Percentiles rank a stretch among this genome's conserved stretches.
Evolutionary conservation across 2,888 invertebrate genomes (phyloP).

Genomic region (Tetramorium bicarinatum): DNA sequence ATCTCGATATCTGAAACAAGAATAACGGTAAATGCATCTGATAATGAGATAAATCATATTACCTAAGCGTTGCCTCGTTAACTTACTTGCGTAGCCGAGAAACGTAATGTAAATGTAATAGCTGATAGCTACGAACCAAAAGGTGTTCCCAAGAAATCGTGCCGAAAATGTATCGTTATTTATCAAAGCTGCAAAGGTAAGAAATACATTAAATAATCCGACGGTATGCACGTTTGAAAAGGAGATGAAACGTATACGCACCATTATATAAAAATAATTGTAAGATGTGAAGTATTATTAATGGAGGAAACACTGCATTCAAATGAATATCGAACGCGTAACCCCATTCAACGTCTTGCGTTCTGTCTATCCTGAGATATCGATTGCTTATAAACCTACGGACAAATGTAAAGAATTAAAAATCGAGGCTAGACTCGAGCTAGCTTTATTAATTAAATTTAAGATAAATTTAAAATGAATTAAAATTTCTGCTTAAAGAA

Average conservation of each 20-base stretch:
- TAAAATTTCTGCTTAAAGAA: background rate
- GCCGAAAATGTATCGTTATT: slow-evolving; percentile 93
- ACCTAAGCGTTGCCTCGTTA: background rate
- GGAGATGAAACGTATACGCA: slow-evolving; percentile 77
- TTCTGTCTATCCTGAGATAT: slow-evolving; percentile 90
- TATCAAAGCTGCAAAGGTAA: slow-evolving; percentile 89
- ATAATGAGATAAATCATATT: background rate
- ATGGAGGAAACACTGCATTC: slow-evolving; percentile 99
- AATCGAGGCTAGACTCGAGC: background rate
- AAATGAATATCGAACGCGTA: slow-evolving; percentile 99
- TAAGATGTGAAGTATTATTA: slow-evolving; percentile 96
- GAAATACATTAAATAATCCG: slow-evolving; percentile 2
- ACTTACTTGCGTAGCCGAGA: slow-evolving; percentile 97
- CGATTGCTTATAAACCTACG: slow-evolving; percentile 94
- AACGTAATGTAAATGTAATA: slow-evolving; percentile 99
- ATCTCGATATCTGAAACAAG: slow-evolving; percentile 93
- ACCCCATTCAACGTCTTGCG: slow-evolving; percentile 98
- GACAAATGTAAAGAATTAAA: slow-evolving; percentile 48
- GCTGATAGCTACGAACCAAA: slow-evolving; percentile 96
- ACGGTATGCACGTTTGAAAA: background rate
- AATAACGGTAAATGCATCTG: slow-evolving; percentile 11
- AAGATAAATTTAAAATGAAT: background rate
- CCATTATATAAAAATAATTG: slow-evolving; percentile 96
- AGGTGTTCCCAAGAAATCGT: slow-evolving; percentile 95
- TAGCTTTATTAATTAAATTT: background rate